A percentile compares a stretch with the other conserved stretches of the same genome.
Conservation (phyloP, 2,797 vertebrate species). For the Melanotaenia maccullochi region DNA sequence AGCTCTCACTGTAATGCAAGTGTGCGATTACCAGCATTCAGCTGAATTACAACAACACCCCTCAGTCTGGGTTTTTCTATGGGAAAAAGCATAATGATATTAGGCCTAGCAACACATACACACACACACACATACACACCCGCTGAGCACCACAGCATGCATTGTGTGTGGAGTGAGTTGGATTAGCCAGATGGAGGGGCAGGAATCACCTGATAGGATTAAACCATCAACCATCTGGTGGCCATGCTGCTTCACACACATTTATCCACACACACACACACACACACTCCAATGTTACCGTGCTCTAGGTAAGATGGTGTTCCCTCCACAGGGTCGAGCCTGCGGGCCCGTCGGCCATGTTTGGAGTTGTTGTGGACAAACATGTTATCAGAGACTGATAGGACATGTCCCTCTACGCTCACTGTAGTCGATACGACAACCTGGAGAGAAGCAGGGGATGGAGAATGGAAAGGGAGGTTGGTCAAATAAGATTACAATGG, state of each 20-base stretch:
- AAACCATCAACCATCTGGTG: slow-evolving; percentile 96
- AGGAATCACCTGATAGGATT: slow-evolving; percentile 99
- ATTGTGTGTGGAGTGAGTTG: slow-evolving; percentile 78
- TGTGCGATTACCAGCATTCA: slow-evolving; percentile 51
- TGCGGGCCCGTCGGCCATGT: slow-evolving; percentile 95
- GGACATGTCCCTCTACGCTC: slow-evolving; percentile 96
- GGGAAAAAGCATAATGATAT: slow-evolving; percentile 67
- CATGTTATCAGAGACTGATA: slow-evolving; percentile 99
- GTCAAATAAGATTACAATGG: background rate
- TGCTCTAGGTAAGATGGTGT: slow-evolving; percentile 97
- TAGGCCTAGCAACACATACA: slow-evolving; percentile 50
- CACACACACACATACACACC: slow-evolving; percentile 52
- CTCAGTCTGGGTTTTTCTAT: slow-evolving; percentile 48
- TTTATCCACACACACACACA: slow-evolving; percentile 32
- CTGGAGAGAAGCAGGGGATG: slow-evolving; percentile 69
- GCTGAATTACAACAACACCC: slow-evolving; percentile 57
- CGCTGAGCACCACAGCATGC: slow-evolving; percentile 38
- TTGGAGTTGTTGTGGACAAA: slow-evolving; percentile 99
- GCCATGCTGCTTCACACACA: slow-evolving; percentile 73
- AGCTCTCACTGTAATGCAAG: slow-evolving; percentile 25
- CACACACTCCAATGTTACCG: slow-evolving; percentile 81
- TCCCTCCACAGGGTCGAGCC: slow-evolving; percentile 96
- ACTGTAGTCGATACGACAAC: slow-evolving; percentile 98
- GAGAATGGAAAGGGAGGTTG: background rate
- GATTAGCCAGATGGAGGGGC: slow-evolving; percentile 98